Base-by-base conservation (phyloP, 2,888 invertebrate genomes). In the Bedellia somnulentella region DNA sequence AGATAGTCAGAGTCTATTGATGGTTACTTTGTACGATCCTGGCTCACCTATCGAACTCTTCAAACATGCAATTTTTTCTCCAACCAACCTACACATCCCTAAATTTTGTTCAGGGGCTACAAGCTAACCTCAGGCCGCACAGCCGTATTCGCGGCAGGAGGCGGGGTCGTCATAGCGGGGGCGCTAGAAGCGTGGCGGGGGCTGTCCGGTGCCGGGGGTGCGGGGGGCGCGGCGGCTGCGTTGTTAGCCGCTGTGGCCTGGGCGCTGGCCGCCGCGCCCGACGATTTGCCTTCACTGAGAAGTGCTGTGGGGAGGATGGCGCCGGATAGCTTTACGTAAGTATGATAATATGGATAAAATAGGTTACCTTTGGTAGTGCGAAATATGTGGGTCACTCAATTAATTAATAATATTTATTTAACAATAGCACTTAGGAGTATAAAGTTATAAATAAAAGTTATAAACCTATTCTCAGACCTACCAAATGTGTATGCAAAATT, bases 101-200 rank as follows among this genome's bases (percentile, higher is more conserved):
- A n/a, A n/a, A n/a, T n/a, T n/a, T n/a, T n/a, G 17, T 8, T n/a
- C 64, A 94, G 94, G 92, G 97, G 94, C 29, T 89, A 93, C 46
- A 93, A 95, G 46, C 73, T 97, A 44, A 97, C 97, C 11, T 95
- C 95, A 9, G 87, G 93, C 1, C 78, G 92, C 27, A 87, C 93
- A 44, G 96, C 93, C 15, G 93, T 93, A 2, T 62, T 93, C 45
- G 83, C 93, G 33, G 81, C 95, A 39, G 89, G 89, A 41, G 73
- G 96, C 44, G 89, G 88, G 37, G 87, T 93, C 57, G 97, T 97
- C 31, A 80, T 97, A 67, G 86, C 93, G 18, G 89, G 93, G 82
- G 67, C 89, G 42, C 90, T 89, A 42, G 94, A 95, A 34, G 44
- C 46, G 41, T 55, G 49, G 52, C 52, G 57, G 11, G 56, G 43